Conservation (phyloP, 2,888 invertebrate species). For the Ethmia dodecea region DNA sequence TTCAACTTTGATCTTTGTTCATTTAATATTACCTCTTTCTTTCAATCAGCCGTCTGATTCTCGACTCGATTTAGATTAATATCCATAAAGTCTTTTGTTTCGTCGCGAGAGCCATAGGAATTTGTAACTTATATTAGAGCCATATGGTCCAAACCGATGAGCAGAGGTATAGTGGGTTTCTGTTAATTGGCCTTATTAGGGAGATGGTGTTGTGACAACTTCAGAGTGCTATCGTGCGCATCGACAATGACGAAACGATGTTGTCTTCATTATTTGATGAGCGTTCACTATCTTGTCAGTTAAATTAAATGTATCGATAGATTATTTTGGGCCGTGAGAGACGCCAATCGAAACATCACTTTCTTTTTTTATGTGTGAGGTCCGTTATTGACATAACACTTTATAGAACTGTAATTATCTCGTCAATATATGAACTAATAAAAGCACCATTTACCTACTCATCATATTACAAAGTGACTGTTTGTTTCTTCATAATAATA, state of each 20-base stretch:
- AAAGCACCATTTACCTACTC: no score
- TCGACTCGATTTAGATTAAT: constrained; percentile 38
- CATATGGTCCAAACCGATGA: constrained; percentile 50
- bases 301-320: constrained; percentile 77
- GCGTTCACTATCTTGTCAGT: constrained; percentile 76
- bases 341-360: constrained; percentile 58
- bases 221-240: constrained; percentile 75
- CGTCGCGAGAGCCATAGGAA: constrained; percentile 26
- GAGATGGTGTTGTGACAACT: constrained; percentile 76
- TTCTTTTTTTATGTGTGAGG: constrained; percentile 62
- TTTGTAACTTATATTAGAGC: constrained; percentile 31
- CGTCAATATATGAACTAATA: no score
- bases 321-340: constrained; percentile 73
- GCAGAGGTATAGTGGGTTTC: constrained; percentile 41
- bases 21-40: constrained; percentile 55
- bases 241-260: constrained; percentile 78
- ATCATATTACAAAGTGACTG: no score
- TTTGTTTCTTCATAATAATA: no score
- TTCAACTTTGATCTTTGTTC: constrained; percentile 73
- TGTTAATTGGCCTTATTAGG: constrained; percentile 77
- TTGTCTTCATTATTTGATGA: constrained; percentile 78
- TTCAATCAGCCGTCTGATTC: constrained; percentile 56
- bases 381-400: constrained; percentile 54
- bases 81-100: constrained; percentile 38
- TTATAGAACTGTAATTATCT: constrained; percentile 53